phyloP scores from a whole-genome alignment of 2,888 invertebrate species.

The Falcaria lacertinaria region DNA sequence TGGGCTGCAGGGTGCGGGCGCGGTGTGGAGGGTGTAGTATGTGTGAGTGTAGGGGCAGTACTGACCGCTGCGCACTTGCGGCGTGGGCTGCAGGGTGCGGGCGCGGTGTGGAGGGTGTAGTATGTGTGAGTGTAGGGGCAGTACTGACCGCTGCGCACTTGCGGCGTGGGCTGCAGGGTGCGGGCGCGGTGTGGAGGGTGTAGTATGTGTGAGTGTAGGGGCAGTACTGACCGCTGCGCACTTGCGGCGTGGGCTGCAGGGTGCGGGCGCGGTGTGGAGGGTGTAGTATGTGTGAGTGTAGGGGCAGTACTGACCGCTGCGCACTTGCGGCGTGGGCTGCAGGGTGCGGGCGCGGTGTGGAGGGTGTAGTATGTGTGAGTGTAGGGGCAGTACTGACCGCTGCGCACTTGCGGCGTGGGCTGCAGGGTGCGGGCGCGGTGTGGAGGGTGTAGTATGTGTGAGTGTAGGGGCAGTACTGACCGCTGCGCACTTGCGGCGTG shows the following conservation, averaged over 20 bases:
- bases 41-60: not conserved
- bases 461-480: constrained; percentile 67
- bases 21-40: too few relatives aligned
- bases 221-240: constrained; percentile 87
- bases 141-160: not conserved
- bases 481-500: constrained; percentile 93
- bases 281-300: constrained; percentile 80
- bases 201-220: constrained; percentile 1
- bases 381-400: constrained; percentile 79
- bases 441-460: constrained; percentile 92
- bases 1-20: too few relatives aligned
- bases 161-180: not conserved
- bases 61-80: not conserved
- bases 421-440: constrained; percentile 89
- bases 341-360: constrained; percentile 88
- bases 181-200: too few relatives aligned
- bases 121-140: not conserved
- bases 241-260: constrained; percentile 94
- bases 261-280: constrained; percentile 89
- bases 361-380: constrained; percentile 87
- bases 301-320: constrained; percentile 83
- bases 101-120: too few relatives aligned
- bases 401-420: constrained; percentile 94
- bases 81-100: too few relatives aligned
- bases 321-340: constrained; percentile 94